Evolutionary conservation across 2,113 vertebrate genomes (phyloP).

Genomic region (Australoheros scitulus): DNA sequence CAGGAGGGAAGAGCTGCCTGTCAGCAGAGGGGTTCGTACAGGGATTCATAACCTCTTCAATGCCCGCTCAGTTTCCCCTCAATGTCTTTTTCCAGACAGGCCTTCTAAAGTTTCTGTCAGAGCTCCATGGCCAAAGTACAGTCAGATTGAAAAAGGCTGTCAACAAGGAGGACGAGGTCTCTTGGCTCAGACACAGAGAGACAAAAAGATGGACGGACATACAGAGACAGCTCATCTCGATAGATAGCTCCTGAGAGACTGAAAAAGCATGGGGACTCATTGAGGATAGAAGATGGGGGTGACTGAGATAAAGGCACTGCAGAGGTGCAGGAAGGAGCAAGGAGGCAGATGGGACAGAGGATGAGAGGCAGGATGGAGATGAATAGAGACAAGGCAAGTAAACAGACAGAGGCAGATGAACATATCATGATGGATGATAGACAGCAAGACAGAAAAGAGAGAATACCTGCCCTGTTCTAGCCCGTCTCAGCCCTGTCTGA

Average conservation of each 20-base stretch:
- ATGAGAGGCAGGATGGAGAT: conserved; percentile 46
- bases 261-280: conserved; percentile 31
- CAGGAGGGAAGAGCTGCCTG: conserved; percentile 54
- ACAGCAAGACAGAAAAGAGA: conserved; percentile 27
- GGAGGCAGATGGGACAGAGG: not conserved
- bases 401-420: conserved; percentile 60
- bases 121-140: conserved; percentile 32
- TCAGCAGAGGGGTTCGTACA: conserved; percentile 43
- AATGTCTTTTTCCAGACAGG: conserved; percentile 52
- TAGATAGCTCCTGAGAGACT: conserved; percentile 52
- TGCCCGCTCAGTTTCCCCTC: conserved; percentile 59
- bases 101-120: conserved; percentile 58
- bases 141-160: conserved; percentile 29
- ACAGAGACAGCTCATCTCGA: conserved; percentile 42
- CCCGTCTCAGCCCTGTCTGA: conserved; percentile 60
- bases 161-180: conserved; percentile 30
- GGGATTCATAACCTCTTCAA: conserved; percentile 58
- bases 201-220: conserved; percentile 35
- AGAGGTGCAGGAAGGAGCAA: conserved; percentile 26
- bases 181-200: conserved; percentile 18
- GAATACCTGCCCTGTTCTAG: conserved; percentile 41
- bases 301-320: conserved; percentile 20
- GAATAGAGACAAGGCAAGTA: conserved; percentile 57
- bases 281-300: conserved; percentile 44
- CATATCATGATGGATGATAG: conserved; percentile 65